A percentile compares a stretch with the other conserved stretches of the same genome.
Evolutionary conservation across 2,113 vertebrate genomes (phyloP).

Genomic region (Tympanuchus pallidicinctus): DNA sequence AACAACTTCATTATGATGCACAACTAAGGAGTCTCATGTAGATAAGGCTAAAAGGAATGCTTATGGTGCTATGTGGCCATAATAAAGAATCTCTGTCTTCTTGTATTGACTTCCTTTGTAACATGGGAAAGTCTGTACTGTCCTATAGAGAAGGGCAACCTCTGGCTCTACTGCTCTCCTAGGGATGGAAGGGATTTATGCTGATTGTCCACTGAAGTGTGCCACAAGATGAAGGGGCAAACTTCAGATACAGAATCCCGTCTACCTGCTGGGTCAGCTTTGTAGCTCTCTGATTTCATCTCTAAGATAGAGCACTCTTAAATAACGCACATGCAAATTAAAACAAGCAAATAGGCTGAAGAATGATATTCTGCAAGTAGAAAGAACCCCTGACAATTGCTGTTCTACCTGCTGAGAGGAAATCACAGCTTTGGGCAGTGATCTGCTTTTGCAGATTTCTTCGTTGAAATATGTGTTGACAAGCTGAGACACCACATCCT

Average conservation of each 20-base stretch:
- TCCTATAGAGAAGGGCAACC: neutral
- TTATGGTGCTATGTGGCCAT: neutral
- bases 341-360: neutral
- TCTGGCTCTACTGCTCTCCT: neutral
- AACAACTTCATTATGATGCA: neutral
- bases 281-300: neutral
- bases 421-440: neutral
- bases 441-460: neutral
- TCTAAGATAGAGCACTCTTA: neutral
- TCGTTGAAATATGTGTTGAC: neutral
- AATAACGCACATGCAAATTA: neutral
- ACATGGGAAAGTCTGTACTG: neutral
- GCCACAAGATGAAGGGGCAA: neutral
- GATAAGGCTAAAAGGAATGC: neutral
- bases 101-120: neutral
- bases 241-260: neutral
- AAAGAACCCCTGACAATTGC: neutral
- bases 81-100: neutral
- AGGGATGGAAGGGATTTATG: neutral
- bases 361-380: neutral
- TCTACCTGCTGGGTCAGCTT: neutral
- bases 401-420: neutral
- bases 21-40: neutral
- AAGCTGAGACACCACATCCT: neutral
- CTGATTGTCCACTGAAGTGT: neutral